These are phyloP conservation scores for Pipistrellus pygmaeus DNA, from an alignment of 2,797 vertebrate genomes.

Conservation along the genomic window DNA sequence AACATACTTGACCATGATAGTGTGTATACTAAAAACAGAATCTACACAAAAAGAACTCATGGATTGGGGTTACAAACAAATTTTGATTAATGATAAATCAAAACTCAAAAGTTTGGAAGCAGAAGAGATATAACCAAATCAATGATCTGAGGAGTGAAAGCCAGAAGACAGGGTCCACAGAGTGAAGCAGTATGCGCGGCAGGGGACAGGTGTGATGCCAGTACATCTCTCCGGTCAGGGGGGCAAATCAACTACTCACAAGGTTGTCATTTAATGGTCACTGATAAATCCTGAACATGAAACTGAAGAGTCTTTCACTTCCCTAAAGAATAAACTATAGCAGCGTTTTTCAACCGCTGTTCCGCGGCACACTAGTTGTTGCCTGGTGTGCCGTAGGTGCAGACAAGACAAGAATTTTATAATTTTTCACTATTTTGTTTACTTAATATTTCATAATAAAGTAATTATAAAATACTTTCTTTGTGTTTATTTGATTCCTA, in stretches of 20 bases:
- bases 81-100: background rate
- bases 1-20: background rate
- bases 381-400: no score
- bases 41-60: background rate
- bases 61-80: background rate
- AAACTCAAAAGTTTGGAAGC: background rate
- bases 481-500: no score
- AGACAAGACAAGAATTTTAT: no score
- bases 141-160: background rate
- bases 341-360: no score
- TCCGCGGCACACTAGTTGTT: no score
- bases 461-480: no score
- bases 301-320: background rate
- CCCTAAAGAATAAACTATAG: background rate
- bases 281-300: background rate
- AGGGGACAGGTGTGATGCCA: rapidly evolving
- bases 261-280: background rate
- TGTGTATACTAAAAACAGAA: background rate
- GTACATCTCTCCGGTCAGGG: background rate
- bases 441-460: no score
- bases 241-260: no score
- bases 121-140: background rate
- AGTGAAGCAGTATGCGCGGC: rapidly evolving
- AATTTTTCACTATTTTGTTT: no score
- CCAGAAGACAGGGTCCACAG: background rate